Evolutionary conservation across 2,113 vertebrate genomes (phyloP).

Genomic region (Bufo bufo): DNA sequence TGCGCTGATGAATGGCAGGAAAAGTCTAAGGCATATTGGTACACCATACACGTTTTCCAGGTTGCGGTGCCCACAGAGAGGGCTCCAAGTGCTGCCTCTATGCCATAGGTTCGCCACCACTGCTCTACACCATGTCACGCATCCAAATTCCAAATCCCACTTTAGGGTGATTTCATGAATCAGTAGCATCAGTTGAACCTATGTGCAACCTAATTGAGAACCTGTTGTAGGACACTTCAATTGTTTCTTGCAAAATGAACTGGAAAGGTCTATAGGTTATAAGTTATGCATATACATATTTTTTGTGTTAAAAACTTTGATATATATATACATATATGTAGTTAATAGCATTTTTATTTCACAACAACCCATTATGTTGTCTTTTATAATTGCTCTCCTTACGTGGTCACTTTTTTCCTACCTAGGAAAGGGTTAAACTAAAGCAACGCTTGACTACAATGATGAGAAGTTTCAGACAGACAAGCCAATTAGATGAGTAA

Average conservation of each 20-base stretch:
- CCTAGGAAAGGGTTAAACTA: neutral
- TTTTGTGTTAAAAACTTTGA: neutral
- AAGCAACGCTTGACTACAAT: neutral
- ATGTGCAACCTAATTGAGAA: neutral
- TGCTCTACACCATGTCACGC: neutral
- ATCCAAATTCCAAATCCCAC: neutral
- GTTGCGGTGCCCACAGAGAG: too few species aligned
- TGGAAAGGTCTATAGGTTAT: neutral
- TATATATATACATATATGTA: neutral
- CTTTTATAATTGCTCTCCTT: neutral
- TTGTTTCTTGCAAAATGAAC: neutral
- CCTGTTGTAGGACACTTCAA: neutral
- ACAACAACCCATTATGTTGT: neutral
- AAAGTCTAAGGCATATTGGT: too few species aligned
- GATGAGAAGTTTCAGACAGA: neutral
- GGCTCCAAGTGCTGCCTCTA: too few species aligned
- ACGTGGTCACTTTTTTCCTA: neutral
- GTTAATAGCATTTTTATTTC: neutral
- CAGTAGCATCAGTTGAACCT: neutral
- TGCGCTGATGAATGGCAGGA: too few species aligned
- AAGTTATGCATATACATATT: neutral
- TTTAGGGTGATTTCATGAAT: neutral
- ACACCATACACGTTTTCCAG: too few species aligned
- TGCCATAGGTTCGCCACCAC: too few species aligned
- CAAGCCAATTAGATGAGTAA: slow-evolving; percentile 19